Conservation (phyloP, 2,797 vertebrate genomes). For the Antennarius maculatus region DNA sequence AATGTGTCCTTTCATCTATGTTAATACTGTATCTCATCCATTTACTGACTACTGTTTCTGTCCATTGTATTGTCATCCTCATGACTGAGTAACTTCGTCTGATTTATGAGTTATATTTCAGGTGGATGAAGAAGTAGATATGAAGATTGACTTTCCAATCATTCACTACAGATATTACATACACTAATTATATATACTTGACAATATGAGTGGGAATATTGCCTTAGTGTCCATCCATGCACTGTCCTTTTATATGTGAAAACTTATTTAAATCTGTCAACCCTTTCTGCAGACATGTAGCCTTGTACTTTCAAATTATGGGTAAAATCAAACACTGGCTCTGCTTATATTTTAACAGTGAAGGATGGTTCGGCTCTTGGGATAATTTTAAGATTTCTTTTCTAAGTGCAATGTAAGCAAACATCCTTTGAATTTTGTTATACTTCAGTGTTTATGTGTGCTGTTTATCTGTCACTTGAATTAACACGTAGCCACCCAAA, state of each 20-base stretch:
- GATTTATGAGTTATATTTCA: background rate
- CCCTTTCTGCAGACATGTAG: slow-evolving; percentile 58
- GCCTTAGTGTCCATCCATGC: background rate
- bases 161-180: background rate
- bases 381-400: slow-evolving; percentile 23
- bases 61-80: background rate
- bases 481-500: slow-evolving; percentile 62
- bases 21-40: slow-evolving; percentile 1
- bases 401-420: slow-evolving; percentile 58
- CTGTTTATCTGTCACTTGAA: slow-evolving; percentile 38
- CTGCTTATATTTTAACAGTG: slow-evolving; percentile 5
- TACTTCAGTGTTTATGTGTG: background rate
- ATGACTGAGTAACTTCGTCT: background rate
- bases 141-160: background rate
- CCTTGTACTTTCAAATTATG: slow-evolving; percentile 28
- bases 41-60: background rate
- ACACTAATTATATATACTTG: background rate
- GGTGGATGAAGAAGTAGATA: no score
- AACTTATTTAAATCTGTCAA: slow-evolving; percentile 7
- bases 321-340: slow-evolving; percentile 13
- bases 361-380: slow-evolving; percentile 7
- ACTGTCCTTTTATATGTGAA: slow-evolving; percentile 27
- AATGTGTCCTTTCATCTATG: background rate
- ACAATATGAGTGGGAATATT: background rate
- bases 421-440: background rate